A percentile compares a stretch with the other conserved stretches of the same genome.
phyloP scores from a whole-genome alignment of 1,140 invertebrate species.

The Halesus radiatus region DNA sequence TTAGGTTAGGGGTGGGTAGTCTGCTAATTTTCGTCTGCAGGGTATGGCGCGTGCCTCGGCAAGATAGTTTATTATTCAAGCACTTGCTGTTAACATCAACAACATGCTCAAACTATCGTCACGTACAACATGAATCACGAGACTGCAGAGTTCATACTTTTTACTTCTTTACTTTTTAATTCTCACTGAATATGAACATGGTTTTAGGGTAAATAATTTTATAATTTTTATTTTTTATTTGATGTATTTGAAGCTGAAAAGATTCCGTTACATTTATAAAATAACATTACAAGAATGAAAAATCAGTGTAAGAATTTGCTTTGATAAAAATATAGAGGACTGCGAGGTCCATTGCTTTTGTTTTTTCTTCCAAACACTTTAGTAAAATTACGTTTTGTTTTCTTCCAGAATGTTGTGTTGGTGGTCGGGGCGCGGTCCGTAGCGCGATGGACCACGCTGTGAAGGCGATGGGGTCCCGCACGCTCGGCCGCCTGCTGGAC shows the following conservation, averaged over 20 bases:
- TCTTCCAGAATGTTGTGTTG: conserved; percentile 50
- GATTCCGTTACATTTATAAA: not conserved
- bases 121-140: not conserved
- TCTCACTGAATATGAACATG: too few species aligned
- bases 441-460: conserved; percentile 86
- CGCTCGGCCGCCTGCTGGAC: conserved; percentile 77
- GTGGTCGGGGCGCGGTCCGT: conserved; percentile 43
- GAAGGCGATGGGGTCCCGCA: conserved; percentile 80
- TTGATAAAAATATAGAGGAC: too few species aligned
- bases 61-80: not conserved
- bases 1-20: too few species aligned
- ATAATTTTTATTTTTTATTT: not conserved
- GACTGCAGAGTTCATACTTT: not conserved
- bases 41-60: not conserved
- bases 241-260: not conserved
- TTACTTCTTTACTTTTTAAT: too few species aligned
- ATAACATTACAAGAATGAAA: not conserved
- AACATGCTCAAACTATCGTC: conserved; percentile 1
- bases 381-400: conserved; percentile 31
- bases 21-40: not conserved
- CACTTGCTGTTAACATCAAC: not conserved
- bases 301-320: not conserved
- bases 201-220: not conserved
- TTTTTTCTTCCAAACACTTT: not conserved
- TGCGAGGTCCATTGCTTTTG: not conserved